Conservation (phyloP, 2,888 invertebrate genomes). For the Dynastes tityus region DNA sequence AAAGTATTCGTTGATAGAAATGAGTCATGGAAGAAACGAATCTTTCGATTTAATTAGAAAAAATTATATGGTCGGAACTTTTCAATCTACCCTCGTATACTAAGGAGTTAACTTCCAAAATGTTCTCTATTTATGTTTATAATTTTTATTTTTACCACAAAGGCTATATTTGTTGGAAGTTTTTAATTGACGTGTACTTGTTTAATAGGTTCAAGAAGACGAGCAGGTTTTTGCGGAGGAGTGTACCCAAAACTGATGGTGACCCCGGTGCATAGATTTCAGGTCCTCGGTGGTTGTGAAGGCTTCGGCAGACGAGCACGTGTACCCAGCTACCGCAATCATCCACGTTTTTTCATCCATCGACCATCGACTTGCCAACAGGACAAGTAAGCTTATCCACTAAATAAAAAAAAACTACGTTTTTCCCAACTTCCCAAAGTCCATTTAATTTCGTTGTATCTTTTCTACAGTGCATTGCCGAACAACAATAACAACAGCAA, state of each 20-base stretch:
- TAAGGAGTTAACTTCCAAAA: too few relatives aligned
- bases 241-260: constrained; percentile 76
- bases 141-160: too few relatives aligned
- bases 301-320: constrained; percentile 71
- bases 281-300: constrained; percentile 74
- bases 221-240: constrained; percentile 61
- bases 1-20: too few relatives aligned
- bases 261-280: constrained; percentile 81
- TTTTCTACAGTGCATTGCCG: constrained; percentile 8
- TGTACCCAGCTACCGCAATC: constrained; percentile 61
- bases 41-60: too few relatives aligned
- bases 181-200: neutral
- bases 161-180: too few relatives aligned
- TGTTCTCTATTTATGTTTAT: too few relatives aligned
- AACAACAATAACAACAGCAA: constrained; percentile 31
- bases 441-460: neutral
- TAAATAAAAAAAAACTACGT: neutral
- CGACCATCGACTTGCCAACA: constrained; percentile 63
- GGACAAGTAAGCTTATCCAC: constrained; percentile 49
- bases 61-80: too few relatives aligned
- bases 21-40: too few relatives aligned
- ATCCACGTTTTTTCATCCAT: constrained; percentile 64
- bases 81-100: too few relatives aligned
- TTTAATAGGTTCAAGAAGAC: constrained; percentile 58
- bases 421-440: neutral